A percentile compares a stretch with the other conserved stretches of the same genome.
Evolutionary conservation across 2,888 invertebrate species (phyloP).

Genomic region (Netelia virgata): DNA sequence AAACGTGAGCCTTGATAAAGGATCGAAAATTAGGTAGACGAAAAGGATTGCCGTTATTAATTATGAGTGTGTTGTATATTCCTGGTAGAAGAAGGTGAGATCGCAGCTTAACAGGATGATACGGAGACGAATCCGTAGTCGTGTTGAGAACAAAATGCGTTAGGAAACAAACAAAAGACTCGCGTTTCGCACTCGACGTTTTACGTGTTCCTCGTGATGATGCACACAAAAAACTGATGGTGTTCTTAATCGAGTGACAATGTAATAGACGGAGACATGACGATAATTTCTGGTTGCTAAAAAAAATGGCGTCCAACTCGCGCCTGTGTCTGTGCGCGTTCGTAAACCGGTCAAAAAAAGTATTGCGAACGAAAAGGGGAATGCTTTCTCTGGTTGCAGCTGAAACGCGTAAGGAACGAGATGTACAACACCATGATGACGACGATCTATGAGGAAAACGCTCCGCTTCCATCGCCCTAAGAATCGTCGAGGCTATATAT

Average conservation of each 20-base stretch:
- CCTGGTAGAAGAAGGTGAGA: constrained; percentile 60
- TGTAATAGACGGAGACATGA: constrained; percentile 27
- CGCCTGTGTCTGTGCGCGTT: constrained; percentile 40
- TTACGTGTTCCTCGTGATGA: not conserved
- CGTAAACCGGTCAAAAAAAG: not conserved
- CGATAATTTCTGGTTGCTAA: constrained; percentile 20
- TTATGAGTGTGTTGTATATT: constrained; percentile 53
- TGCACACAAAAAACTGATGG: not conserved
- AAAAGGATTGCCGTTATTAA: constrained; percentile 24
- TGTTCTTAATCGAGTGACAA: constrained; percentile 4
- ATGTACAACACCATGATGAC: constrained; percentile 87
- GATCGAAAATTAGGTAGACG: not conserved
- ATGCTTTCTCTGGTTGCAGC: constrained; percentile 74
- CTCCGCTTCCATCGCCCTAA: constrained; percentile 87
- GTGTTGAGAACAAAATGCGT: constrained; percentile 31
- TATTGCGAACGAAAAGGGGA: constrained; percentile 46
- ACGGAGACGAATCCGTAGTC: constrained; percentile 39
- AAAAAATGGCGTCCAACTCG: not conserved
- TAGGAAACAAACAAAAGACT: constrained; percentile 11
- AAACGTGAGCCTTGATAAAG: not conserved
- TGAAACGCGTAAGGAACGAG: constrained; percentile 84
- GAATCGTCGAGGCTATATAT: not conserved
- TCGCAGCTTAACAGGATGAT: constrained; percentile 56
- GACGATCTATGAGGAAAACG: constrained; percentile 91
- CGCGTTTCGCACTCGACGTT: not conserved